Percentiles rank a stretch among this genome's conserved stretches.
Conservation (phyloP, 2,888 invertebrate genomes). For the Mythimna pallens region DNA sequence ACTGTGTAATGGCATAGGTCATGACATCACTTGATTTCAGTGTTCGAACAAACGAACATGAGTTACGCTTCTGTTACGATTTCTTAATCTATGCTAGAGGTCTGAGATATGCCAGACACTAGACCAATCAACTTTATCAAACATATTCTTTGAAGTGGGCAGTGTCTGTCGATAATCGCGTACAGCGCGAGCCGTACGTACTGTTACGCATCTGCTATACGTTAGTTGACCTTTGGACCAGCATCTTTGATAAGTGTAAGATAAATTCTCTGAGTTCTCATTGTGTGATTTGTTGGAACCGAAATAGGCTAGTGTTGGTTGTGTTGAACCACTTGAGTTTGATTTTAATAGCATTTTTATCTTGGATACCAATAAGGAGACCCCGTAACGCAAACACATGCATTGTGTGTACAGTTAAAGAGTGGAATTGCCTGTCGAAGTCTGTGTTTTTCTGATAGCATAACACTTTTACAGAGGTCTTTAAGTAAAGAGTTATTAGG, state of each 20-base stretch:
- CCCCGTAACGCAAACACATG: not conserved
- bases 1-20: no score
- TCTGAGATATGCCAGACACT: constrained; percentile 61
- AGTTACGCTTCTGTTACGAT: not conserved
- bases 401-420: no score
- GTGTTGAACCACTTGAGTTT: constrained; percentile 12
- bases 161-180: constrained; percentile 60
- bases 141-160: constrained; percentile 60
- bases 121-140: constrained; percentile 65
- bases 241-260: constrained; percentile 58
- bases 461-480: no score
- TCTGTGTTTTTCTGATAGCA: no score
- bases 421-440: no score
- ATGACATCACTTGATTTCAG: no score
- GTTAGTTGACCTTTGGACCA: constrained; percentile 67
- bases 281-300: constrained; percentile 58
- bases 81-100: constrained; percentile 26
- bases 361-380: not conserved
- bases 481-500: no score
- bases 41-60: not conserved
- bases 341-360: constrained; percentile 9
- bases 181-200: constrained; percentile 13
- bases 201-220: constrained; percentile 62
- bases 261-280: constrained; percentile 62
- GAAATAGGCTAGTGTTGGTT: constrained; percentile 28